phyloP scores from a whole-genome alignment of 1,140 invertebrate genomes.

The Melipona quadrifasciata region DNA sequence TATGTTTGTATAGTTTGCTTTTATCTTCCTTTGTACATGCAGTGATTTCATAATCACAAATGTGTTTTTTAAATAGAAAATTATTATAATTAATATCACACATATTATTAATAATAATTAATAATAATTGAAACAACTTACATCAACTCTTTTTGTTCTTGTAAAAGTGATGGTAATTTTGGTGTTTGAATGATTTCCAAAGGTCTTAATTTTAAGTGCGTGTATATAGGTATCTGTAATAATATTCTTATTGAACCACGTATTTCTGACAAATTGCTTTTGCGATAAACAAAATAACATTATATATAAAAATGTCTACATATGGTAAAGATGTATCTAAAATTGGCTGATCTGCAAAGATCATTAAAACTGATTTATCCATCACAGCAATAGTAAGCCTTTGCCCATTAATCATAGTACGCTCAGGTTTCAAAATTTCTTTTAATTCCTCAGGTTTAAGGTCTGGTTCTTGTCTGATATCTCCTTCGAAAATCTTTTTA shows the following conservation, averaged over 20 bases:
- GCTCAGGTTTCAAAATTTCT: slow-evolving; percentile 67
- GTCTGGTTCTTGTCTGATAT: slow-evolving; percentile 35
- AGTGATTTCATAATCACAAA: not conserved
- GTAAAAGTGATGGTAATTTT: slow-evolving; percentile 75
- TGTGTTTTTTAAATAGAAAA: slow-evolving; percentile 24
- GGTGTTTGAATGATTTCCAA: slow-evolving; percentile 79
- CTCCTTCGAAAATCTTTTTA: slow-evolving; percentile 68
- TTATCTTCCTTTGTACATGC: not conserved
- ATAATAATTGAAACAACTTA: not conserved
- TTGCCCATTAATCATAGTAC: slow-evolving; percentile 77
- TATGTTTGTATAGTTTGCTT: not conserved
- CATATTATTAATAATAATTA: not conserved
- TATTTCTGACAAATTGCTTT: not conserved
- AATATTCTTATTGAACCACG: slow-evolving; percentile 29
- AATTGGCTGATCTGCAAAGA: slow-evolving; percentile 71
- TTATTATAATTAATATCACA: not conserved
- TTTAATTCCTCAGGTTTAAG: slow-evolving; percentile 33
- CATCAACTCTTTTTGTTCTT: slow-evolving; percentile 35
- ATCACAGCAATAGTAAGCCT: slow-evolving; percentile 78
- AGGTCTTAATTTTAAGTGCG: slow-evolving; percentile 81
- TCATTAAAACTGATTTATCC: slow-evolving; percentile 78
- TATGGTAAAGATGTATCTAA: slow-evolving; percentile 82
- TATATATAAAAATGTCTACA: slow-evolving; percentile 53
- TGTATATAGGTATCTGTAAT: slow-evolving; percentile 83
- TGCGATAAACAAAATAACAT: not conserved